Evolutionary conservation across 2,797 vertebrate species (phyloP), one percentile per base, ranked within the genome.

Genomic region (Leptatherina wallacei): DNA sequence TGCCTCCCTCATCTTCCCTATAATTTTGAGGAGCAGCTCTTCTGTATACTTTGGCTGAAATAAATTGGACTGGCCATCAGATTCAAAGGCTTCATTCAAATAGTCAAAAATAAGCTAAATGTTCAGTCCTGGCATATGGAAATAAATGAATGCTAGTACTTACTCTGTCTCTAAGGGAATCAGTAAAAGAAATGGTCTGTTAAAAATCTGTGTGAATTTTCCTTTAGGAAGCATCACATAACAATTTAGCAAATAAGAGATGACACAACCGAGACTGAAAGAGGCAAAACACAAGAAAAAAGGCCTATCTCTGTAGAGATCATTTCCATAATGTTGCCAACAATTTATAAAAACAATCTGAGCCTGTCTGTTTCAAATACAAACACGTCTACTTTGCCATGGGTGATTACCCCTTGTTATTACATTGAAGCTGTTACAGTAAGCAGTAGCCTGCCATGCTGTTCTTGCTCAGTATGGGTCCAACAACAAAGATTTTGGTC

Each of bases 321-420:
- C 3, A 57, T 71, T 71, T 71, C 40, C 40, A 58, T 64, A 57
- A 71, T 49, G 44, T 63, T 56, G 14, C 44, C 30, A 47, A 32
- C 11, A 56, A 24, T 58, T 57, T 29, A 16, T 30, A 55, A 47
- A 36, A 44, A 63, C 61, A 71, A 57, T 64, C 32, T 57, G 30
- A 64, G 61, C 30, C 42, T 22, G 6, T 71, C 10, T 24, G 6
- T 63, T 57, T n/a, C 38, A 36, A 64, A 70, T 62, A 32, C 67
- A 61, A 70, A 55, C 59, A 55, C 59, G 55, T 55, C 52, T 71
- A 27, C 22, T 49, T 47, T 71, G 40, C 30, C 40, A 63, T 1
- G 30, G 40, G 69, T 64, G 52, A 71, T 64, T 64, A 29, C 32
- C 14, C 52, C 61, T 71, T 56, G 38, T 64, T 64, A 64, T 64